phyloP scores from a whole-genome alignment of 2,888 invertebrate genomes.

The Metellina segmentata region DNA sequence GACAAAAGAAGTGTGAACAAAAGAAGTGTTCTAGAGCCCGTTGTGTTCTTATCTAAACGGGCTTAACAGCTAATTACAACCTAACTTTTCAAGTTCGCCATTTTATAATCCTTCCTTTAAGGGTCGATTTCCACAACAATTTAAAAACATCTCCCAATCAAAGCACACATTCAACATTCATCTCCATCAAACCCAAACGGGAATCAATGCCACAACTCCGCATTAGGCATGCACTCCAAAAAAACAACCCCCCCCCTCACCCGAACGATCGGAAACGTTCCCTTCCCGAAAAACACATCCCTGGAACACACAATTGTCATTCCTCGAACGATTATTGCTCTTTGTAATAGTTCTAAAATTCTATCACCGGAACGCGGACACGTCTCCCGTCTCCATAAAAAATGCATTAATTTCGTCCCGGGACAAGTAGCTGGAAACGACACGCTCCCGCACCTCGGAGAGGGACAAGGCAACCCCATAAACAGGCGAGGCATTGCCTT shows the following conservation, averaged over 20 bases:
- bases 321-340: slow-evolving; percentile 9
- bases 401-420: slow-evolving; percentile 27
- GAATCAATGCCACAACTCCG: neutral
- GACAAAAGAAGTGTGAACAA: too few species aligned
- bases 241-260: neutral
- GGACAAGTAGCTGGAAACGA: neutral
- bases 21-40: too few species aligned
- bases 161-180: neutral
- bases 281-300: neutral
- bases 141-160: neutral
- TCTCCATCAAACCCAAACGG: neutral
- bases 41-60: too few species aligned
- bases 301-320: slow-evolving; percentile 1
- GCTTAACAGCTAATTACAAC: too few species aligned
- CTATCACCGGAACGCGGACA: neutral
- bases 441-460: neutral
- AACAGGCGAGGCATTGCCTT: slow-evolving; percentile 17
- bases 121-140: neutral
- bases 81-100: too few species aligned
- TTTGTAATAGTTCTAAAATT: slow-evolving; percentile 1
- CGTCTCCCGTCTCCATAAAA: slow-evolving; percentile 15
- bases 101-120: neutral
- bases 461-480: neutral
- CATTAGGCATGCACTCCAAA: too few species aligned
- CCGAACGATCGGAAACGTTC: neutral